Conservation (phyloP, 2,888 invertebrate species). For the Brenthis daphne region DNA sequence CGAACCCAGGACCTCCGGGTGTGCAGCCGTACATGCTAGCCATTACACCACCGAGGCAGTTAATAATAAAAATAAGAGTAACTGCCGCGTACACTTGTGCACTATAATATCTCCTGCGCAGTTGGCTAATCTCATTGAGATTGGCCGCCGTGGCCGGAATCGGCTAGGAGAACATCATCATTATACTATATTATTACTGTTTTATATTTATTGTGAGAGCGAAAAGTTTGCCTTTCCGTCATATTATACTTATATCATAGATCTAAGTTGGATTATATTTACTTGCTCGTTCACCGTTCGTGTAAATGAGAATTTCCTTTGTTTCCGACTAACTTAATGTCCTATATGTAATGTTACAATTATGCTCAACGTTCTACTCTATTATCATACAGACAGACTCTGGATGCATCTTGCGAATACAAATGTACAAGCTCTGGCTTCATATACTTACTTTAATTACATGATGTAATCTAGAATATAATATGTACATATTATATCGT, state of each 20-base stretch:
- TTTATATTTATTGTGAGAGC: too few relatives aligned
- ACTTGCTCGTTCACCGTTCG: conserved; percentile 7
- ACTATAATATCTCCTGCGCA: too few relatives aligned
- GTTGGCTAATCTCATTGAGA: too few relatives aligned
- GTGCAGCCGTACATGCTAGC: too few relatives aligned
- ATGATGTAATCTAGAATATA: not conserved
- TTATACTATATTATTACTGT: too few relatives aligned
- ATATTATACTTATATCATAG: not conserved
- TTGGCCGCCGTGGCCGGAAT: too few relatives aligned
- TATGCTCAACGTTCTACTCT: conserved; percentile 32
- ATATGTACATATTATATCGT: not conserved
- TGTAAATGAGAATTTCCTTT: conserved; percentile 26
- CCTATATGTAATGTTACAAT: conserved; percentile 33
- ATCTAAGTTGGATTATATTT: not conserved
- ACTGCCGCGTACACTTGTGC: too few relatives aligned
- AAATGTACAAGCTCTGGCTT: conserved; percentile 26
- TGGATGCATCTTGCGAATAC: conserved; percentile 28
- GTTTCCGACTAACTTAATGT: conserved; percentile 23
- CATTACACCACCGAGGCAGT: too few relatives aligned
- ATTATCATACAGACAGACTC: conserved; percentile 36
- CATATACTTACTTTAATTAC: not conserved
- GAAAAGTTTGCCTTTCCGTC: too few relatives aligned
- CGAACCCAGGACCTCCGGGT: too few relatives aligned
- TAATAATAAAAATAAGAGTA: too few relatives aligned
- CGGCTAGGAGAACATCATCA: too few relatives aligned